phyloP scores from a whole-genome alignment of 2,797 vertebrate species.

The Sternarchorhynchus goeldii region DNA sequence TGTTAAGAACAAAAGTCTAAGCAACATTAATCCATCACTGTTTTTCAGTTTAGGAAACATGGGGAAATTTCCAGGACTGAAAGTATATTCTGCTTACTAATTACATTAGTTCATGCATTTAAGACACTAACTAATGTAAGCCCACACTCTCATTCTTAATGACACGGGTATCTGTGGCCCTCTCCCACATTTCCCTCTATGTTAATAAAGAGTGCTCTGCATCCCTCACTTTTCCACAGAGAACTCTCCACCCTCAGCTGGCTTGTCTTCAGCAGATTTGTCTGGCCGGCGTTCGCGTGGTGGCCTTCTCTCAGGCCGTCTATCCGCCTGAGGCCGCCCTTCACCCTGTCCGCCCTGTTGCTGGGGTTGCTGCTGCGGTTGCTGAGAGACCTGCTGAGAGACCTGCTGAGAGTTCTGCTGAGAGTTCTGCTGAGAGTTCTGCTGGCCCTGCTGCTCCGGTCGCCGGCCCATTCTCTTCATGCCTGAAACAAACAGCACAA shows the following conservation, averaged over 20 bases:
- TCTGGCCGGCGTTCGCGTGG: constrained; percentile 88
- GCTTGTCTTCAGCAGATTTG: constrained; percentile 90
- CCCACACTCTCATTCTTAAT: too few species aligned
- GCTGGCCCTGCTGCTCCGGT: constrained; percentile 83
- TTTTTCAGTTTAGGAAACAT: too few species aligned
- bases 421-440: constrained; percentile 70
- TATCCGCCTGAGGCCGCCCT: constrained; percentile 88
- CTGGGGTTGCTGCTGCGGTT: constrained; percentile 28
- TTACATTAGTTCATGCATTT: too few species aligned
- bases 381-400: constrained; percentile 27
- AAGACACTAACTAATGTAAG: too few species aligned
- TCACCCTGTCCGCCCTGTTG: constrained; percentile 82
- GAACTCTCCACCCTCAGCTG: constrained; percentile 93
- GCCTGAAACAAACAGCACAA: constrained; percentile 40
- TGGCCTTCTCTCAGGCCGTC: constrained; percentile 90
- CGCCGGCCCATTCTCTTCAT: constrained; percentile 93
- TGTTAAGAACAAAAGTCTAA: too few species aligned
- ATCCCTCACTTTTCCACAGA: constrained; percentile 92
- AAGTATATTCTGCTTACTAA: too few species aligned
- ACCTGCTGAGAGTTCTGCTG: constrained; percentile 77
- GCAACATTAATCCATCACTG: too few species aligned
- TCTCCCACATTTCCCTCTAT: too few species aligned
- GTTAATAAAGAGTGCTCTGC: background rate
- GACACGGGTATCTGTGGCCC: too few species aligned
- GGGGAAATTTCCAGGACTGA: too few species aligned